phyloP scores from a whole-genome alignment of 2,113 vertebrate species.

The Psephotus haematonotus region DNA sequence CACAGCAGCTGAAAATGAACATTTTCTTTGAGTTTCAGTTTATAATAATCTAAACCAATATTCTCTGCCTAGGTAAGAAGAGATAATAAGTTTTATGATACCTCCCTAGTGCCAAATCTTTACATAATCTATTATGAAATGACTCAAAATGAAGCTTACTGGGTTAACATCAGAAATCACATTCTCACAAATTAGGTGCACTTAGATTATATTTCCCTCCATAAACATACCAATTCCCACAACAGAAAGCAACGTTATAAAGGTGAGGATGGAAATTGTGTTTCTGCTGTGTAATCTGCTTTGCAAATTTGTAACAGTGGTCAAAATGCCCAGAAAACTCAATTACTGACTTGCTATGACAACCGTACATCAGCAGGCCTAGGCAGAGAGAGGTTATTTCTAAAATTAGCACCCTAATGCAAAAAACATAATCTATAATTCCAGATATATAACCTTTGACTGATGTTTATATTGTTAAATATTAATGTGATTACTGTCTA shows the following conservation, averaged over 20 bases:
- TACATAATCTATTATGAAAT: conserved; percentile 60
- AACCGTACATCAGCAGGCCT: conserved; percentile 4
- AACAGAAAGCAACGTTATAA: conserved; percentile 36
- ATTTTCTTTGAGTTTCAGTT: conserved; percentile 56
- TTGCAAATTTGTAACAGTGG: conserved; percentile 68
- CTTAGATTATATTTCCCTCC: background rate
- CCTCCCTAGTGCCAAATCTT: conserved; percentile 59
- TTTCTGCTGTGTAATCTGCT: conserved; percentile 65
- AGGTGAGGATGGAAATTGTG: conserved; percentile 60
- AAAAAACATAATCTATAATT: background rate
- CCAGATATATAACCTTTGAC: conserved; percentile 2
- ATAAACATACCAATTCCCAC: conserved; percentile 54
- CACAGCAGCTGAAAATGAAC: conserved; percentile 11
- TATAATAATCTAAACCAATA: conserved; percentile 40
- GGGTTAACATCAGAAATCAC: conserved; percentile 36
- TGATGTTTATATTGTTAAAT: conserved; percentile 16
- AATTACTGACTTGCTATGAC: conserved; percentile 68
- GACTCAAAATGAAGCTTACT: conserved; percentile 56
- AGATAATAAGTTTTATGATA: conserved; percentile 58
- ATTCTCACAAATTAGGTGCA: conserved; percentile 28
- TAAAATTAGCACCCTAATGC: conserved; percentile 65
- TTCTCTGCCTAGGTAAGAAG: conserved; percentile 63
- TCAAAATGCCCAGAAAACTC: conserved; percentile 75
- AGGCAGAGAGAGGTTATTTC: conserved; percentile 42
- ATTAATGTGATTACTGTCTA: background rate